phyloP scores from a whole-genome alignment of 2,797 vertebrate genomes.

The Otolemur crassicaudatus region DNA sequence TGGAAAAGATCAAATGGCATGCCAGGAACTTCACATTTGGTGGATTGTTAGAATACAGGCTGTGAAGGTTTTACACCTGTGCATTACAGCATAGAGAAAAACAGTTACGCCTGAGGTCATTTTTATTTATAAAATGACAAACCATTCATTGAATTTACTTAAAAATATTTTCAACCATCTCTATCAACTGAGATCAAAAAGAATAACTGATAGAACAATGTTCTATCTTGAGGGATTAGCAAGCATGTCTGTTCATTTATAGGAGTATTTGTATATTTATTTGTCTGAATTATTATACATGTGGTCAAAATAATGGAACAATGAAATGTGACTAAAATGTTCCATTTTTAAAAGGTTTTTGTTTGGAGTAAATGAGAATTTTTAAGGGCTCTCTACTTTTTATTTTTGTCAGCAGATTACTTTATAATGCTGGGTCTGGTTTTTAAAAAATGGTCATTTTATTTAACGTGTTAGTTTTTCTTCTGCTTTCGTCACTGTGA shows the following conservation, averaged over 20 bases:
- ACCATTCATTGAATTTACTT: neutral
- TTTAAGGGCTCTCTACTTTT: slow-evolving; percentile 14
- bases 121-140: slow-evolving; percentile 65
- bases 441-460: slow-evolving; percentile 26
- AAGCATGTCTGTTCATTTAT: neutral
- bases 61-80: neutral
- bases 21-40: neutral
- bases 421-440: neutral
- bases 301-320: neutral
- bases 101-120: neutral
- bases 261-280: neutral
- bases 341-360: slow-evolving; percentile 1
- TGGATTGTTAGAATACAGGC: neutral
- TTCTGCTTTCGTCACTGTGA: neutral
- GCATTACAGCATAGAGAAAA: neutral
- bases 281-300: neutral
- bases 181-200: slow-evolving; percentile 10
- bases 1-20: neutral
- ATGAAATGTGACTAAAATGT: neutral
- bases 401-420: slow-evolving; percentile 12
- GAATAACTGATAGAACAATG: neutral
- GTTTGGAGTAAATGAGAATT: neutral
- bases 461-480: neutral
- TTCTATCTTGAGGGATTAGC: neutral
- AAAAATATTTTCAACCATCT: slow-evolving; percentile 59